Conservation (phyloP, 2,113 vertebrate genomes). For the Nasalis larvatus region DNA sequence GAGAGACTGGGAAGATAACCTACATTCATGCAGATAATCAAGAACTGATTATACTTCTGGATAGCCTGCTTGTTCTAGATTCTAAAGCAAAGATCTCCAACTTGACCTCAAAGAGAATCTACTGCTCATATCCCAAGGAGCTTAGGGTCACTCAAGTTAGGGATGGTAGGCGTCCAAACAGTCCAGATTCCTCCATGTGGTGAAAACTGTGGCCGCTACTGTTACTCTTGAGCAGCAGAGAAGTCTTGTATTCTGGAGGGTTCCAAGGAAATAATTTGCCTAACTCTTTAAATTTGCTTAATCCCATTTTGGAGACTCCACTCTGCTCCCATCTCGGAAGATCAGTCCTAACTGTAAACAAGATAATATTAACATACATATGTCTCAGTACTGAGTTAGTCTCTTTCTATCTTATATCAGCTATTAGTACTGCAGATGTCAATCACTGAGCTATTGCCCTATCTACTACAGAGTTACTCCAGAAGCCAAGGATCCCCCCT, state of each 20-base stretch:
- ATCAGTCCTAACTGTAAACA: background rate
- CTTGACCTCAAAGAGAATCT: background rate
- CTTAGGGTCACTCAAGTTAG: background rate
- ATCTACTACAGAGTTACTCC: background rate
- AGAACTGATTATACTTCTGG: background rate
- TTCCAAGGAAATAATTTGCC: background rate
- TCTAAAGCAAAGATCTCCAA: background rate
- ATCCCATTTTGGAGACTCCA: background rate
- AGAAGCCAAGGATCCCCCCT: background rate
- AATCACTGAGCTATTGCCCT: background rate
- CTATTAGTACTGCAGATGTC: background rate
- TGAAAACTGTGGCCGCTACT: background rate
- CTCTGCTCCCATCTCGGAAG: background rate
- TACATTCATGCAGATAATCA: constrained; percentile 21
- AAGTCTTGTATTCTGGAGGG: background rate
- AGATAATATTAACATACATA: background rate
- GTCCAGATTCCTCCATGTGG: background rate
- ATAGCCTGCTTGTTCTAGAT: constrained; percentile 24
- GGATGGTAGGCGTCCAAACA: background rate
- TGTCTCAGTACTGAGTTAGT: background rate
- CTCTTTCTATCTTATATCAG: background rate
- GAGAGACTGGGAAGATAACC: constrained; percentile 14
- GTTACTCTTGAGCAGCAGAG: background rate
- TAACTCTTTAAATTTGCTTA: background rate
- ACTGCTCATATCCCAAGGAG: background rate